Conservation (phyloP, 2,797 vertebrate species). For the Cossypha niveicapilla region DNA sequence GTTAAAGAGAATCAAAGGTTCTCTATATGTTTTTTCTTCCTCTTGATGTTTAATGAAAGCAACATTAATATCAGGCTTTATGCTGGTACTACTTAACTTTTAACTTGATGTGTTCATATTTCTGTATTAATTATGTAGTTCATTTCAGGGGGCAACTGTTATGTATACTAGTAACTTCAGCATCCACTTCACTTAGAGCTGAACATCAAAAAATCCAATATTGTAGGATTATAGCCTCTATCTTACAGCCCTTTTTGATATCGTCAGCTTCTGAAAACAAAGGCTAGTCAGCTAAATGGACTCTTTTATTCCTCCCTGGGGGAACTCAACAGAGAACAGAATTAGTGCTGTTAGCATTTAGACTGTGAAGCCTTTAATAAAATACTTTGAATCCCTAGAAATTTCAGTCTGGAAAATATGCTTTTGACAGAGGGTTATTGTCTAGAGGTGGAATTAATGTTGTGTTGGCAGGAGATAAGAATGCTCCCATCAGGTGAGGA, state of each 20-base stretch:
- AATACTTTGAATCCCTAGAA: slow-evolving; percentile 26
- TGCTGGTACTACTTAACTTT: background rate
- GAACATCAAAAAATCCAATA: slow-evolving; percentile 34
- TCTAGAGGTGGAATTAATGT: background rate
- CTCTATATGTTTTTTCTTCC: background rate
- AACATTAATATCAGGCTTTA: background rate
- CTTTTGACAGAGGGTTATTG: slow-evolving; percentile 9
- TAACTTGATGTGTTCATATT: background rate
- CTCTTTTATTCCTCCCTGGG: slow-evolving; percentile 14
- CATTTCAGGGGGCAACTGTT: background rate
- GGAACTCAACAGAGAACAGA: background rate
- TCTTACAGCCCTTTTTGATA: slow-evolving; percentile 33
- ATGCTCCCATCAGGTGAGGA: background rate
- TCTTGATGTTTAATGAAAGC: slow-evolving; percentile 28
- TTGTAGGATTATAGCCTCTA: slow-evolving; percentile 33
- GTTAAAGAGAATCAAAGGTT: background rate
- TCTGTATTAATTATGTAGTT: slow-evolving; percentile 20
- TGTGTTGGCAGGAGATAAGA: slow-evolving; percentile 7
- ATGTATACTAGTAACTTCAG: background rate
- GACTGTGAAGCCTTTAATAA: background rate
- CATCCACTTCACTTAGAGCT: slow-evolving; percentile 14
- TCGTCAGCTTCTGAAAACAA: slow-evolving; percentile 19
- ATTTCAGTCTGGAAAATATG: background rate
- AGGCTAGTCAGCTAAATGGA: slow-evolving; percentile 27
- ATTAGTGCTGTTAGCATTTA: slow-evolving; percentile 2